Evolutionary conservation across 2,113 vertebrate species (phyloP), one percentile per base, ranked within the genome.

Genomic region (Vireo altiloquus): DNA sequence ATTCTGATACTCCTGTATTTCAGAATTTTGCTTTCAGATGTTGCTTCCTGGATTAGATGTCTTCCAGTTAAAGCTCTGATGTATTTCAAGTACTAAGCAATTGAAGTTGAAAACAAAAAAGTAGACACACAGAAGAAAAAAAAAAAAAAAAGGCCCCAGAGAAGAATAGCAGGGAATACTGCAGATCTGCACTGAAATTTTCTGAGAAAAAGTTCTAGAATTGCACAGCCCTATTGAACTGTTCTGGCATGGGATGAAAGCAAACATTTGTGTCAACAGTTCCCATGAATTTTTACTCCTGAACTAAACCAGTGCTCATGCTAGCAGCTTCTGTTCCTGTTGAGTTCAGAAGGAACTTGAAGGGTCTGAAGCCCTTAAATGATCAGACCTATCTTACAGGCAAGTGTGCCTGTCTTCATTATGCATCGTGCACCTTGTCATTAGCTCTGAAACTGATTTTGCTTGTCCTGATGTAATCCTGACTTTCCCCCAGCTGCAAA

Each of bases 241-340:
- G 44, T 68, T 87, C 91, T 95, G 80, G 76, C 76, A 60, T 40
- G 37, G 47, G 61, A 94, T 78, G 69, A 96, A 91, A 94, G 91
- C 47, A 87, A 77, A 64, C 20, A 23, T 71, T 93, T 1, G 3
- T 5, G 8, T 97, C 94, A 91, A 64, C 76, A 81, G 59, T 70
- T 87, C 42, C 81, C n/a, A 52, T 71, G 64, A 88, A 75, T 77
- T 95, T 86, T 68, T 90, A 75, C 60, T 92, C 54, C 72, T 83
- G 76, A 87, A 40, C 31, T 76, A 76, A 76, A 79, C 28, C 2
- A 6, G 15, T 50, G 21, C 27, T 86, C 23, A 5, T 87, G 95
- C 78, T 33, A 54, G 65, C 78, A 82, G n/a, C 65, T 94, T 94
- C 63, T 80, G 66, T 42, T 82, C 21, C 42, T 14, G 0, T 47